A percentile compares a stretch with the other conserved stretches of the same genome.
Evolutionary conservation across 2,113 vertebrate genomes (phyloP).

Genomic region (Porphyrio hochstetteri): DNA sequence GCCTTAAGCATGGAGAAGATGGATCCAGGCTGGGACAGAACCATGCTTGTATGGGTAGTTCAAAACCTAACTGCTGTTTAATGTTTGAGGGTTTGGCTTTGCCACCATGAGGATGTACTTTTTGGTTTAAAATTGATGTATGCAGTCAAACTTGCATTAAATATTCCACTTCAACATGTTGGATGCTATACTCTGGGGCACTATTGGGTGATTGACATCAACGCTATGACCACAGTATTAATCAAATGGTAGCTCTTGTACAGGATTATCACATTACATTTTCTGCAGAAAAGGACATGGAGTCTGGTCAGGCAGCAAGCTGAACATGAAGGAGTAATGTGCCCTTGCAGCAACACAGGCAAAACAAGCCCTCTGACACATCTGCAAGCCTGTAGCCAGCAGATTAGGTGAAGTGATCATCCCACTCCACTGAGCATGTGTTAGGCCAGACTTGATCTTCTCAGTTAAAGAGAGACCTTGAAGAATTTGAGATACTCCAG

Average conservation of each 20-base stretch:
- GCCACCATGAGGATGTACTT: background rate
- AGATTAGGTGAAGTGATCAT: background rate
- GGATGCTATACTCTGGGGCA: fast-evolving
- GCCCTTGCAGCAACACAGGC: background rate
- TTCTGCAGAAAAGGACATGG: background rate
- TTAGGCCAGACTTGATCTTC: background rate
- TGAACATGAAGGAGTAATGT: background rate
- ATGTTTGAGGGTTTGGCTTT: background rate
- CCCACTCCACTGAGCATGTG: fast-evolving
- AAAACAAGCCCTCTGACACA: background rate
- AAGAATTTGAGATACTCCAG: background rate
- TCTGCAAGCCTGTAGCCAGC: background rate
- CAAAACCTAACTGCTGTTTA: background rate
- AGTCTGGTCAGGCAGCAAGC: background rate
- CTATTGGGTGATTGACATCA: background rate
- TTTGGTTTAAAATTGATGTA: background rate
- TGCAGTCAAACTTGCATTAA: background rate
- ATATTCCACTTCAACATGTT: background rate
- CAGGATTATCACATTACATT: background rate
- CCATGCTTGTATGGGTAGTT: background rate
- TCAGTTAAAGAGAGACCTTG: background rate
- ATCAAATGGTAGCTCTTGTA: background rate
- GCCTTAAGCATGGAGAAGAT: background rate
- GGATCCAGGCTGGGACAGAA: background rate
- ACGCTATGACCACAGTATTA: background rate